Evolutionary conservation across 2,888 invertebrate species (phyloP).

Genomic region (Artemia sinica): DNA sequence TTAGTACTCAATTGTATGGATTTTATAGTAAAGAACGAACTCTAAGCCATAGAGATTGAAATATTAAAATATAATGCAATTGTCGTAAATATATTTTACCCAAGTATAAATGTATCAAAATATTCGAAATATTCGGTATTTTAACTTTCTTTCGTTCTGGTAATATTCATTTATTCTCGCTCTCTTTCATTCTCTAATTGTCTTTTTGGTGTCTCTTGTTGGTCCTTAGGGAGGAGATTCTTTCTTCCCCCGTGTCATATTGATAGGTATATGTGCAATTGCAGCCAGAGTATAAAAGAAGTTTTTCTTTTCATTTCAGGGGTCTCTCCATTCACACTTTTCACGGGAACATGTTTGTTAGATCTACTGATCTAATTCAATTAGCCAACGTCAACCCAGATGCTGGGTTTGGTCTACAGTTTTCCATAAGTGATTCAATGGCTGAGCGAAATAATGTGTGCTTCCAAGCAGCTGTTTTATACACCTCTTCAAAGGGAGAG

Average conservation of each 20-base stretch:
- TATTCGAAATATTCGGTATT: too few relatives aligned
- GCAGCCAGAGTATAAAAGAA: background rate
- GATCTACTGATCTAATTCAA: conserved; percentile 87
- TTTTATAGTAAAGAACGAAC: too few relatives aligned
- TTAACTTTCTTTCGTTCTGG: too few relatives aligned
- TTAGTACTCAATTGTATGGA: too few relatives aligned
- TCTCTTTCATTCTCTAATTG: too few relatives aligned
- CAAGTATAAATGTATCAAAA: too few relatives aligned
- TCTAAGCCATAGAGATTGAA: too few relatives aligned
- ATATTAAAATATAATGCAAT: too few relatives aligned
- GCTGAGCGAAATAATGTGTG: conserved; percentile 71
- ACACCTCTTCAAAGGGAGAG: conserved; percentile 89
- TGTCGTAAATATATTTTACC: too few relatives aligned
- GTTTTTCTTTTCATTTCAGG: conserved; percentile 32
- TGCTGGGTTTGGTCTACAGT: conserved; percentile 93
- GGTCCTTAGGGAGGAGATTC: background rate
- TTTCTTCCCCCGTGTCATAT: background rate
- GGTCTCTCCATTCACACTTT: conserved; percentile 91
- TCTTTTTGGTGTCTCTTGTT: background rate
- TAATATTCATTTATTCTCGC: too few relatives aligned
- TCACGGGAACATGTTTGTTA: conserved; percentile 97
- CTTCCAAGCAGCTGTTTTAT: conserved; percentile 92
- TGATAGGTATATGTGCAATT: background rate
- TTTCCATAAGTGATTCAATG: conserved; percentile 78
- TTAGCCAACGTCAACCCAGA: conserved; percentile 96